Base-by-base conservation (phyloP, 2,888 invertebrate species). In the Dryobotodes eremita region DNA sequence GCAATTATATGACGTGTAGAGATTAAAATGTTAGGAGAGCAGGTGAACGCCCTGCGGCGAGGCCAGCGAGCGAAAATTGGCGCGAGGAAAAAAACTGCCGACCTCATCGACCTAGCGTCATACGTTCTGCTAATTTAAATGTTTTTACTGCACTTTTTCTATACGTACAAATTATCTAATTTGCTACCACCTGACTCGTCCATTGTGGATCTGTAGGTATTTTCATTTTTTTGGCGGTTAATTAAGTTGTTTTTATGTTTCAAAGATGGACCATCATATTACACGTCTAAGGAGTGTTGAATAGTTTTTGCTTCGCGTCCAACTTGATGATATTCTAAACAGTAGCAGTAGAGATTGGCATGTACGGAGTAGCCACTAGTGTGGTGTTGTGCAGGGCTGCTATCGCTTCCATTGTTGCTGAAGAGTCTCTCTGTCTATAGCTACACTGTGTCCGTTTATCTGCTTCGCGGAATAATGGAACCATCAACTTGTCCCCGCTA, bases 1-100 rank as follows among this genome's bases (percentile, higher is more conserved):
- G 85, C 88, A 82, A 71, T 81, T 82, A 78, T 83, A 86, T 89
- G 90, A 90, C 90, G 91, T 91, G 89, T 90, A 89, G 81, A 91
- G 90, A 92, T 93, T 91, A 90, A 92, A 92, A 90, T 86, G 89
- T 89, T 83, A 80, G 72, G 79, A 88, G 88, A 82, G 82, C 86
- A 89, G 93, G 93, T 93, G 90, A 93, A 93, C 88, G 94, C 82
- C 92, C 94, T 75, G 71, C 78, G 80, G 81, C 82, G 88, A 82
- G 80, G 80, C 85, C 71, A 75, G 85, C 80, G 84, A 87, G 88
- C 88, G 82, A 91, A 91, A 90, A 91, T 91, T 90, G 70, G 62
- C 89, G 86, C 88, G 80, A 86, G 81, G 71, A 84, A 81, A 83
- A 85, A 82, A 85, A 77, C 53, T 74, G 86, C 86, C 86, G 89